Conservation (phyloP, 2,113 vertebrate genomes). For the Butastur rufipennis region DNA sequence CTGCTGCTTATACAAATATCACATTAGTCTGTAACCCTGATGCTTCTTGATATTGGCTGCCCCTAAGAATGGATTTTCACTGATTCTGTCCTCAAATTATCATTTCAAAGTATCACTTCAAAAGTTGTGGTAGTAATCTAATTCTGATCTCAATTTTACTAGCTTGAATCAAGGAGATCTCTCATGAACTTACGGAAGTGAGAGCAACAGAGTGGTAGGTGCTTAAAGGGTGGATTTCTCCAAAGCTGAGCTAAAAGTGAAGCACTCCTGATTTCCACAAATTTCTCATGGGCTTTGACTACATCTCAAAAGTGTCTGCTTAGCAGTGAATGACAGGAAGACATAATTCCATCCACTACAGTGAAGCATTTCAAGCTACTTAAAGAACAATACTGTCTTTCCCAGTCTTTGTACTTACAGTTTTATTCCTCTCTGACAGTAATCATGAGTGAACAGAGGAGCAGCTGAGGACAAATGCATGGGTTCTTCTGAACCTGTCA, state of each 20-base stretch:
- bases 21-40: background rate
- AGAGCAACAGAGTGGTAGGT: background rate
- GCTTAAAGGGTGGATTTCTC: background rate
- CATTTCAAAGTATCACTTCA: background rate
- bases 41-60: background rate
- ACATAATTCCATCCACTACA: background rate
- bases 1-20: background rate
- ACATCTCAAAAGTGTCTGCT: background rate
- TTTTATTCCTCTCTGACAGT: background rate
- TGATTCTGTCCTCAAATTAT: background rate
- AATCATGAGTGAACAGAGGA: background rate
- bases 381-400: background rate
- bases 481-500: background rate
- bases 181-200: background rate
- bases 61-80: background rate
- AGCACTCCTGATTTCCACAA: background rate
- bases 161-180: background rate
- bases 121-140: background rate
- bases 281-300: background rate
- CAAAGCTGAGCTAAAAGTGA: background rate
- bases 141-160: background rate
- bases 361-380: background rate
- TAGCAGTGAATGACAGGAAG: background rate
- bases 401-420: background rate
- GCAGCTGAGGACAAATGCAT: background rate